Base-by-base conservation (phyloP, 2,888 invertebrate genomes). In the Flexamia atlantica region DNA sequence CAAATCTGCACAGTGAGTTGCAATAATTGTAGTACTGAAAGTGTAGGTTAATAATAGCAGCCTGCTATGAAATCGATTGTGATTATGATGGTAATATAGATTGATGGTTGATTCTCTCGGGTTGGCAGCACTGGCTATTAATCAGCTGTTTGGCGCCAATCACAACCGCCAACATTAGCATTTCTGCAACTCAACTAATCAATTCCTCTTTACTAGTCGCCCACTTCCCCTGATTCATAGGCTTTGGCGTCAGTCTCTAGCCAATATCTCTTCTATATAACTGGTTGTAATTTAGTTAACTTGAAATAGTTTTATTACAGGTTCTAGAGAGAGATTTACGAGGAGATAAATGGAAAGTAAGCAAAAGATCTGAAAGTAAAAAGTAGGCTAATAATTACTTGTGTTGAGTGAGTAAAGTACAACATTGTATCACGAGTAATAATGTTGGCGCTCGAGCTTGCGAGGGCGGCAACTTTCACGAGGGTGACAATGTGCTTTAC, bases 131-230 rank as follows among this genome's bases (percentile, higher is more conserved):
- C 64, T 64, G 64, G 64, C 30, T 64, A 64, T 64, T 64, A 64
- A 64, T 64, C 64, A 64, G 64, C 64, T 64, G 64, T 64, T 64
- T 64, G 64, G 64, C 64, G 64, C 64, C 64, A 64, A 28, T 64
- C 64, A 64, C 28, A 12, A 20, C 28, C 28, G 64, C 64, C 64
- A 64, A 64, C 64, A 64, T 64, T 64, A 64, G 64, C 64, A 64
- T 64, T 64, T 64, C 64, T 64, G 64, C 64, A 30, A 64, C 64
- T 64, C 64, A 30, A 64, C 64, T 30, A 64, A 64, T 64, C 64
- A 64, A 64, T 64, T 30, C 64, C 14, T 14, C 30, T 3, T 64
- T 17, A 28, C 28, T 64, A 3, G 17, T 64, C 64, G 64, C 30
- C 28, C 2, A 28, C 64, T 28, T 30, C 4, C 1, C 12, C 64